Percentiles rank a stretch among this genome's conserved stretches.
Evolutionary conservation across 2,888 invertebrate species (phyloP).

Genomic region (Zhuqinia jingwanae): DNA sequence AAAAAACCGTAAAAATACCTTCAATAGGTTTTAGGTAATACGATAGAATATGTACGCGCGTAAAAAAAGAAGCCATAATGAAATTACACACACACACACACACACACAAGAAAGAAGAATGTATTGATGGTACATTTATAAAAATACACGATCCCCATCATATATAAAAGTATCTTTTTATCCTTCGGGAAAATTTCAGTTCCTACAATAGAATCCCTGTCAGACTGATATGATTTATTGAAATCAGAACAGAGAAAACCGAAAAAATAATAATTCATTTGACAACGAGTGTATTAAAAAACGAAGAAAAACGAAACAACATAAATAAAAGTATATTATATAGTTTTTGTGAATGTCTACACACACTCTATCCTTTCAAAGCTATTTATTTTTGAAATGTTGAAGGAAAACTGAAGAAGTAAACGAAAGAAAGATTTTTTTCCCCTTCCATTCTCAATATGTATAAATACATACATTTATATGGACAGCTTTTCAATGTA

Average conservation of each 20-base stretch:
- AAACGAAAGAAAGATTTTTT: too few species aligned
- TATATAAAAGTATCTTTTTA: conserved; percentile 7
- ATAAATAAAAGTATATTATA: too few species aligned
- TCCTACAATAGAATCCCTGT: conserved; percentile 45
- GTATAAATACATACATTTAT: too few species aligned
- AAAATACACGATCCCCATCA: background rate
- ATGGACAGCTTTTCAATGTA: too few species aligned
- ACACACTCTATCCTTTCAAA: too few species aligned
- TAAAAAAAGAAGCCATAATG: background rate
- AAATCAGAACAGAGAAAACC: conserved; percentile 53
- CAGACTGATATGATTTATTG: conserved; percentile 61
- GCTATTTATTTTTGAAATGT: too few species aligned
- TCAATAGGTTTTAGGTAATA: too few species aligned
- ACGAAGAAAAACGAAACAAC: background rate
- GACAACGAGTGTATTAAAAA: conserved; percentile 2
- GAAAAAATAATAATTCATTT: conserved; percentile 12
- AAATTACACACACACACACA: conserved; percentile 11
- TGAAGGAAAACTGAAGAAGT: too few species aligned
- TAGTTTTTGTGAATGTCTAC: too few species aligned
- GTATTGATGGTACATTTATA: conserved; percentile 22
- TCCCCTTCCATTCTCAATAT: too few species aligned
- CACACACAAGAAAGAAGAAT: too few species aligned
- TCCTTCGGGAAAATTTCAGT: conserved; percentile 47
- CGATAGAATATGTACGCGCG: background rate
- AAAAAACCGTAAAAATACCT: background rate